Percentiles rank a stretch among this genome's conserved stretches.
Conservation (phyloP, 30 jellyfish, hydroid and myxozoan genomes). For the Catostylus mosaicus region DNA sequence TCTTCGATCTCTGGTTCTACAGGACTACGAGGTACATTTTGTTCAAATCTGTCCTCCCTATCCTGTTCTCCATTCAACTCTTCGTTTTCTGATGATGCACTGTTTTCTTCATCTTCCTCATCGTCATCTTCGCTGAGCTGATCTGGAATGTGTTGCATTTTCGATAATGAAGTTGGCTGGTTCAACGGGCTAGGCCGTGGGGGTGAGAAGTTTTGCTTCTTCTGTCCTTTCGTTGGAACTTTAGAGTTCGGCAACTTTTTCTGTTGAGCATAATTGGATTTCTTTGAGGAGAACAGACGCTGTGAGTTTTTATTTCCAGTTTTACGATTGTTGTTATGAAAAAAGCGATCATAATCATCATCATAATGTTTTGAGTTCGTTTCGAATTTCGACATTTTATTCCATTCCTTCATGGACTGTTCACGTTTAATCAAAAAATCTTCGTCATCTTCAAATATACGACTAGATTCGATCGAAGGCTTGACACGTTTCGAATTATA, state of each 20-base stretch:
- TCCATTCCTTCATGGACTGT: slow-evolving; percentile 44
- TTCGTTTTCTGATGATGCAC: slow-evolving; percentile 42
- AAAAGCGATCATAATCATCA: slow-evolving; percentile 39
- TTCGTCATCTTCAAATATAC: slow-evolving; percentile 34
- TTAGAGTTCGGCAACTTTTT: slow-evolving; percentile 12
- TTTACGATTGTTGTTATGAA: slow-evolving; percentile 54
- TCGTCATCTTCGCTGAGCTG: slow-evolving; percentile 68
- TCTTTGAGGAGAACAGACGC: slow-evolving; percentile 34
- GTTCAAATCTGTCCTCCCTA: slow-evolving; percentile 33
- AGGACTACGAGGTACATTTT: slow-evolving; percentile 32
- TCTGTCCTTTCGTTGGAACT: slow-evolving; percentile 54
- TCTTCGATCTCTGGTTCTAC: slow-evolving; percentile 43
- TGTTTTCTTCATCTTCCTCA: slow-evolving; percentile 62
- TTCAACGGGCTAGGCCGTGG: slow-evolving; percentile 71
- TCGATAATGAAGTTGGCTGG: slow-evolving; percentile 67
- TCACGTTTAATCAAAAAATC: slow-evolving; percentile 13
- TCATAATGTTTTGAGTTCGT: slow-evolving; percentile 14
- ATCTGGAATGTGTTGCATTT: slow-evolving; percentile 55
- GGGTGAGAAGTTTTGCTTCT: slow-evolving; percentile 48
- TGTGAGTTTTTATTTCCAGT: slow-evolving; percentile 19
- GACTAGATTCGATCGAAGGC: slow-evolving; percentile 19
- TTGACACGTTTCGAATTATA: slow-evolving; percentile 28
- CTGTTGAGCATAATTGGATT: slow-evolving; percentile 22
- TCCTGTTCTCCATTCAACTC: slow-evolving; percentile 34
- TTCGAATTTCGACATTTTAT: slow-evolving; percentile 37